A percentile compares a stretch with the other conserved stretches of the same genome.
Evolutionary conservation across 2,888 invertebrate genomes (phyloP).

Genomic region (Bhutanitis thaidina): DNA sequence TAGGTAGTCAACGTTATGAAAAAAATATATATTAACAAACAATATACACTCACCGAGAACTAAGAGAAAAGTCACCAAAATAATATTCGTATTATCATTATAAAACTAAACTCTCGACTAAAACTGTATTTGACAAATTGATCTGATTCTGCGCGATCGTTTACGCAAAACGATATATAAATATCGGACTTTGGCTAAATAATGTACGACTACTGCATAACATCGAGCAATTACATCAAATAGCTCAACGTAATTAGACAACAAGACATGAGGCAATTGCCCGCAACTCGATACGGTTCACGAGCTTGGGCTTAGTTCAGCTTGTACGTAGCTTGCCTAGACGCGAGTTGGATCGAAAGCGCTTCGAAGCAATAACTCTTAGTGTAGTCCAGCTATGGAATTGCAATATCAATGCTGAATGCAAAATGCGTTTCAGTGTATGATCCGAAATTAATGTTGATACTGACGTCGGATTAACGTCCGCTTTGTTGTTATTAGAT

Average conservation of each 20-base stretch:
- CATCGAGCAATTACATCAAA: not conserved
- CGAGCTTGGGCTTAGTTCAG: not conserved
- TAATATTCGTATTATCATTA: too few species aligned
- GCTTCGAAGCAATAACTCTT: conserved; percentile 9
- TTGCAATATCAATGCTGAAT: not conserved
- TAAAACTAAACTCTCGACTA: too few species aligned
- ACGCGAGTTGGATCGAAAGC: not conserved
- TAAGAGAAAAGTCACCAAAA: too few species aligned
- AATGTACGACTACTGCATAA: not conserved
- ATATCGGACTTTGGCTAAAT: too few species aligned
- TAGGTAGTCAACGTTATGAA: too few species aligned
- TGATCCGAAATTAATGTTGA: conserved; percentile 9
- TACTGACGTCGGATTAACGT: conserved; percentile 9
- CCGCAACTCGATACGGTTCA: conserved; percentile 4
- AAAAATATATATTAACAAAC: too few species aligned
- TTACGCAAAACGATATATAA: not conserved
- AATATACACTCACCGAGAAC: too few species aligned
- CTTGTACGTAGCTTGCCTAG: conserved; percentile 2
- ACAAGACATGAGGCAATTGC: conserved; percentile 10
- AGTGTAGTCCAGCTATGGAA: not conserved
- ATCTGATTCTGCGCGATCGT: too few species aligned
- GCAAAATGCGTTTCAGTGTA: not conserved
- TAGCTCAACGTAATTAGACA: conserved; percentile 8
- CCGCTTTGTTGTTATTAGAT: conserved; percentile 4
- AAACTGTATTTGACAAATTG: too few species aligned